A percentile compares a stretch with the other conserved stretches of the same genome.
Conservation (phyloP, 1,140 invertebrate species). For the Frieseomelitta varia region DNA sequence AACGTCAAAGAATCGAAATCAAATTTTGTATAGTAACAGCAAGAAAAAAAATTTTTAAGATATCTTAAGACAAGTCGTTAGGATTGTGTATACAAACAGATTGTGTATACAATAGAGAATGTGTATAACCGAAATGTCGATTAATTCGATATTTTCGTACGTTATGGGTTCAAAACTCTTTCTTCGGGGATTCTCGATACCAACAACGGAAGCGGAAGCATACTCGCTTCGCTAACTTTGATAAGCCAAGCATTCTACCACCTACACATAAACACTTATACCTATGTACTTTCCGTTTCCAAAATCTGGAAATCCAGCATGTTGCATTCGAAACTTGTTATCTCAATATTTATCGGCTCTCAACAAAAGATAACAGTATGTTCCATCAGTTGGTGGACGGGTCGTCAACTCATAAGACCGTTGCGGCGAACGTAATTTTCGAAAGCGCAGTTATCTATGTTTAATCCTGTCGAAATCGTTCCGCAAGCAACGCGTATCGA, state of each 20-base stretch:
- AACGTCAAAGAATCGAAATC: background rate
- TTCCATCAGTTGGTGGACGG: background rate
- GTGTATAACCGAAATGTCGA: constrained; percentile 8
- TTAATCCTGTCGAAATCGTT: constrained; percentile 42
- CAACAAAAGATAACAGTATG: background rate
- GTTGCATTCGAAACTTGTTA: background rate
- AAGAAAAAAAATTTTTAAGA: background rate
- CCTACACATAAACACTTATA: constrained; percentile 54
- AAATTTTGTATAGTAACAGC: background rate
- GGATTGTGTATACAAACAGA: too few relatives aligned
- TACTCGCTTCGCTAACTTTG: constrained; percentile 50
- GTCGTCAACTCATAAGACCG: background rate
- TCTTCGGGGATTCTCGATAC: constrained; percentile 59
- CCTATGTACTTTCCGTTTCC: too few relatives aligned
- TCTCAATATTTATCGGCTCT: background rate
- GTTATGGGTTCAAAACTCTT: constrained; percentile 52
- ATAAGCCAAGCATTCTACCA: constrained; percentile 54
- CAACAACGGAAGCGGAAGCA: constrained; percentile 63
- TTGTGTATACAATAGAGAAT: too few relatives aligned
- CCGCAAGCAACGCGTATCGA: background rate
- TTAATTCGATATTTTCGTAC: constrained; percentile 35
- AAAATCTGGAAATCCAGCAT: constrained; percentile 36
- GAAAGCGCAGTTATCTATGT: background rate
- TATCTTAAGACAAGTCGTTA: background rate
- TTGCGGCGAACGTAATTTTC: background rate